phyloP scores from a whole-genome alignment of 2,113 vertebrate genomes.

The Muntiacus reevesi region DNA sequence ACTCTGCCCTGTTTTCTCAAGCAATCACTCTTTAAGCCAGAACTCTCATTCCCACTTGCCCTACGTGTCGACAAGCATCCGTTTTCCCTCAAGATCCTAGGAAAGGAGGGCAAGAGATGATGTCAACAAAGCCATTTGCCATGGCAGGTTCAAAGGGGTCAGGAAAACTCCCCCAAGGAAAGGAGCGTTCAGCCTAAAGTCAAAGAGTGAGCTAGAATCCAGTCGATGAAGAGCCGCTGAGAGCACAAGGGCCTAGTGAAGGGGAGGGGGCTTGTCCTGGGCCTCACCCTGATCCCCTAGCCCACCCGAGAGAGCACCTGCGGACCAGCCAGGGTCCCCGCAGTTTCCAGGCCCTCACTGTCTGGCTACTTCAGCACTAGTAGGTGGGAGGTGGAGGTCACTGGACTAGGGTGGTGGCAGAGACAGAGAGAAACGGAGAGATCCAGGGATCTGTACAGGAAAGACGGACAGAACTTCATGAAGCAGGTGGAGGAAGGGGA shows the following conservation, averaged over 20 bases:
- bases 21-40: background rate
- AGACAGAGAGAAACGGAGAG: background rate
- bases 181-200: background rate
- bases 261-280: background rate
- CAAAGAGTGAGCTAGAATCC: background rate
- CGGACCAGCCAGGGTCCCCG: background rate
- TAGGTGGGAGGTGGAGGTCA: rapidly evolving
- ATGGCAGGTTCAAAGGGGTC: background rate
- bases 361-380: background rate
- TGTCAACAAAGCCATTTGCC: background rate
- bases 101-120: background rate
- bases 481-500: background rate
- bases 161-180: background rate
- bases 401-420: background rate
- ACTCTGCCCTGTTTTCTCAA: background rate
- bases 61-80: background rate
- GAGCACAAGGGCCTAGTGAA: background rate
- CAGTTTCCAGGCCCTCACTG: background rate
- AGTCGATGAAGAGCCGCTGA: background rate
- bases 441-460: background rate
- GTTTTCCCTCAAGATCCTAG: background rate
- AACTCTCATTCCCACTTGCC: background rate
- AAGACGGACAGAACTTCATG: background rate
- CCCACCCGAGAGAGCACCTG: background rate
- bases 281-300: background rate